A percentile compares a stretch with the other conserved stretches of the same genome.
phyloP scores from a whole-genome alignment of 2,888 invertebrate genomes.

The Cosmia pyralina region DNA sequence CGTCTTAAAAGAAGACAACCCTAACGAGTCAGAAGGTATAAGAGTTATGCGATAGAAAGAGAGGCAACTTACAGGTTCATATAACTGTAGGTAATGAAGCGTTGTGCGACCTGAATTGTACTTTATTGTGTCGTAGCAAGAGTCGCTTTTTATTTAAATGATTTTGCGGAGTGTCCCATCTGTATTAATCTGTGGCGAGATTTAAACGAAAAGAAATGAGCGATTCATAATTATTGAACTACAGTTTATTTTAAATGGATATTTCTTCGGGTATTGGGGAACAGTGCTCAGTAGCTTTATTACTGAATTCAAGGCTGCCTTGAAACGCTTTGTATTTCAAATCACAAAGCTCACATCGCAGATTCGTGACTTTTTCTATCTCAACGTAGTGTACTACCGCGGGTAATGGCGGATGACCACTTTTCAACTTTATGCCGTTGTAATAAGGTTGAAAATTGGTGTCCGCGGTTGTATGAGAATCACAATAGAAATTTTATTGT shows the following conservation, averaged over 20 bases:
- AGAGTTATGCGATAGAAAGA: too few relatives aligned
- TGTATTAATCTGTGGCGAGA: too few relatives aligned
- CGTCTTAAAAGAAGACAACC: too few relatives aligned
- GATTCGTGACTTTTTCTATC: not conserved
- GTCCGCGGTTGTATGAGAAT: conserved; percentile 22
- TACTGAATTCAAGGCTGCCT: conserved; percentile 18
- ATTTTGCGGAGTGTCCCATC: too few relatives aligned
- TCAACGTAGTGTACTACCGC: conserved; percentile 7
- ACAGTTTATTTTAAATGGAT: not conserved
- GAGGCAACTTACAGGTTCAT: too few relatives aligned
- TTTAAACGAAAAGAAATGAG: not conserved
- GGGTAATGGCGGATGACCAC: not conserved
- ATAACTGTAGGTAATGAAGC: too few relatives aligned
- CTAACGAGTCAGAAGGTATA: too few relatives aligned
- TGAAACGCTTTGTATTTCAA: not conserved
- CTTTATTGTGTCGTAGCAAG: too few relatives aligned
- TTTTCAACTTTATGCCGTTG: not conserved
- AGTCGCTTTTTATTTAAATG: too few relatives aligned
- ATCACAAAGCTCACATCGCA: conserved; percentile 6
- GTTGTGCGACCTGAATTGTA: too few relatives aligned
- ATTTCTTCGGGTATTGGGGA: conserved; percentile 19
- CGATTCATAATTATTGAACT: conserved; percentile 31
- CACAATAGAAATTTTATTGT: conserved; percentile 30
- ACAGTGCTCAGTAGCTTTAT: conserved; percentile 44
- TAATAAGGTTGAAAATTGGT: conserved; percentile 19